Evolutionary conservation across 2,888 invertebrate species (phyloP), one percentile per base, ranked within the genome.

Genomic region (Leuctra nigra): DNA sequence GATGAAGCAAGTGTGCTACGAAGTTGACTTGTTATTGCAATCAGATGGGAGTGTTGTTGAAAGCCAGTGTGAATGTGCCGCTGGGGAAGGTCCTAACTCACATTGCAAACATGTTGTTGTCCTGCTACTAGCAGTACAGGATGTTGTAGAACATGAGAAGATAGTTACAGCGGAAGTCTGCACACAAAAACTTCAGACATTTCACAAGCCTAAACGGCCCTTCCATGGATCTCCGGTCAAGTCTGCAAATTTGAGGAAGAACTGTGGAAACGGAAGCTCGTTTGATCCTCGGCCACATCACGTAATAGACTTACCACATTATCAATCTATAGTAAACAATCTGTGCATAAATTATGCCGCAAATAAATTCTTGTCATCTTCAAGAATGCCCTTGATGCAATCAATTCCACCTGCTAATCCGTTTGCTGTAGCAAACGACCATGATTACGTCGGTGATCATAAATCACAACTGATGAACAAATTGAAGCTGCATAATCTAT

Each of bases 21-120:
- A 23, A 14, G 47, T 47, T 13, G 54, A 59, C 29, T 29, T 59
- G 11, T 33, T 14, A 22, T n/a, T 59, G 4, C 23, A 39, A 41
- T n/a, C 20, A 18, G 38, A 24, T 13, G 58, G 58, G 7, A 41
- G 23, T 14, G 52, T 59, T 16, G 54, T 46, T 23, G 58, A 18
- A 14, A 52, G 54, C 36, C 55, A 59, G 38, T 61, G 61, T 39
- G 61, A 62, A 41, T 61, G 53, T 59, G 56, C 56, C 47, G 62
- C 55, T 25, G 61, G 57, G 23, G 54, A 53, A 39, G 59, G 58
- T 18, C 59, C 55, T 11, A 38, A 53, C 29, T 56, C 61, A 36
- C 55, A 57, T 53, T 62, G 62, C 35, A 61, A 62, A 29, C 61
- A 62, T 55, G 52, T 58, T n/a, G 46, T 39, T 38, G 57, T 58